phyloP scores from a whole-genome alignment of 2,113 vertebrate species.

The Pampusana beccarii region DNA sequence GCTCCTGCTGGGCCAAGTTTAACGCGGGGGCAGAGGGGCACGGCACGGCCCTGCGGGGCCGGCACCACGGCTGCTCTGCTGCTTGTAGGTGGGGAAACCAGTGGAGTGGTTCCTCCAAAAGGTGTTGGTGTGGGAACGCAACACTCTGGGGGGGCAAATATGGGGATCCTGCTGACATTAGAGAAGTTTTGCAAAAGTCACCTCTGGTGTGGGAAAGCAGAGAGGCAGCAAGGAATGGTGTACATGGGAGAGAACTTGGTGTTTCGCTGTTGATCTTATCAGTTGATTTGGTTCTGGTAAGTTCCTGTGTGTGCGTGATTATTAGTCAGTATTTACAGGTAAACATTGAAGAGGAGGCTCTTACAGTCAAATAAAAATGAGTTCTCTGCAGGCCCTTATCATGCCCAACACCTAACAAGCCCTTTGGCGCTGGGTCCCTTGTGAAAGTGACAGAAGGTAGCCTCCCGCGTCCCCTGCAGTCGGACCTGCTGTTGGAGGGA shows the following conservation, averaged over 20 bases:
- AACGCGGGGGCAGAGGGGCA: rapidly evolving
- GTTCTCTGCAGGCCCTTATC: background rate
- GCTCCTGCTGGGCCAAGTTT: background rate
- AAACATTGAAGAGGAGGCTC: background rate
- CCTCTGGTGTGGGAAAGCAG: background rate
- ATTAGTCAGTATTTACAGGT: background rate
- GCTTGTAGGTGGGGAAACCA: background rate
- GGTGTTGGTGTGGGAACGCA: background rate
- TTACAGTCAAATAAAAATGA: background rate
- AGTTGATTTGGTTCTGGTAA: background rate
- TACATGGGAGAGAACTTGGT: background rate
- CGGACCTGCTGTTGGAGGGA: background rate
- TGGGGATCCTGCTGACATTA: rapidly evolving
- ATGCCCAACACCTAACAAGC: background rate
- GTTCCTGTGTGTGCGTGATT: background rate
- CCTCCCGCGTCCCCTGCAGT: background rate
- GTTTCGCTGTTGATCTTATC: background rate
- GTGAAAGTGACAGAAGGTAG: background rate
- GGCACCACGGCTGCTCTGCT: background rate
- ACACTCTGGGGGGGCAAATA: rapidly evolving
- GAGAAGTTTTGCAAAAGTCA: background rate
- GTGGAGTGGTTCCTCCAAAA: background rate
- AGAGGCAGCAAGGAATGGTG: background rate
- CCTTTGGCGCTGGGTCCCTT: background rate
- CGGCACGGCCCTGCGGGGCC: rapidly evolving